Evolutionary conservation across 2,113 vertebrate genomes (phyloP).

Genomic region (Pavo muticus): DNA sequence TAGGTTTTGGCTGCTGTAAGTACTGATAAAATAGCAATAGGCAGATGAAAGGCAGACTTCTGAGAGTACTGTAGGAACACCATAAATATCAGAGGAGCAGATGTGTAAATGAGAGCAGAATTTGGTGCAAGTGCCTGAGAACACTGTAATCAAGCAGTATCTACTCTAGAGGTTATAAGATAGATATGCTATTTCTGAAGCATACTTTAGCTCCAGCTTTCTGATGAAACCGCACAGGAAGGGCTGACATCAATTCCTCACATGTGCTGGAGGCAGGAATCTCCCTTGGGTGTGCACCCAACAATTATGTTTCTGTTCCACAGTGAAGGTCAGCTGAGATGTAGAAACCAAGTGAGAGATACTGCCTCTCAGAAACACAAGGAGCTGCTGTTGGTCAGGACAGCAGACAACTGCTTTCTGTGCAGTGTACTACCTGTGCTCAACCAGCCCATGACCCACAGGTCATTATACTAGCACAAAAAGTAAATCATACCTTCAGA

Average conservation of each 20-base stretch:
- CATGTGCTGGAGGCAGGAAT: neutral
- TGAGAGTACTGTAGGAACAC: neutral
- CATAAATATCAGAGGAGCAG: neutral
- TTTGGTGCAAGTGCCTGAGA: neutral
- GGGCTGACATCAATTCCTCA: neutral
- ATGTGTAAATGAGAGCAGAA: neutral
- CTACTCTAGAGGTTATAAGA: neutral
- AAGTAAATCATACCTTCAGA: neutral
- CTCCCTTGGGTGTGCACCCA: neutral
- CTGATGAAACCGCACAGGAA: neutral
- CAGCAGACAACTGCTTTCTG: neutral
- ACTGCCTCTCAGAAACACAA: neutral
- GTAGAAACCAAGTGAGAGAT: neutral
- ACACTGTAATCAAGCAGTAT: neutral
- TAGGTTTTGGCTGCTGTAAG: neutral
- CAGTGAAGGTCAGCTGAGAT: neutral
- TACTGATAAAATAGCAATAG: neutral
- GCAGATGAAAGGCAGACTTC: neutral
- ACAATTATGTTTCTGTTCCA: neutral
- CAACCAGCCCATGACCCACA: too few relatives aligned
- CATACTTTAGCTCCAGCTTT: neutral
- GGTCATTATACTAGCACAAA: neutral
- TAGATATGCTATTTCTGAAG: neutral
- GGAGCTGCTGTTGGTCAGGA: neutral
- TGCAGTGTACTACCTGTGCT: fast-evolving